These are phyloP conservation scores for Plecotus auritus DNA, from an alignment of 2,113 vertebrate genomes.

Conservation along the genomic window DNA sequence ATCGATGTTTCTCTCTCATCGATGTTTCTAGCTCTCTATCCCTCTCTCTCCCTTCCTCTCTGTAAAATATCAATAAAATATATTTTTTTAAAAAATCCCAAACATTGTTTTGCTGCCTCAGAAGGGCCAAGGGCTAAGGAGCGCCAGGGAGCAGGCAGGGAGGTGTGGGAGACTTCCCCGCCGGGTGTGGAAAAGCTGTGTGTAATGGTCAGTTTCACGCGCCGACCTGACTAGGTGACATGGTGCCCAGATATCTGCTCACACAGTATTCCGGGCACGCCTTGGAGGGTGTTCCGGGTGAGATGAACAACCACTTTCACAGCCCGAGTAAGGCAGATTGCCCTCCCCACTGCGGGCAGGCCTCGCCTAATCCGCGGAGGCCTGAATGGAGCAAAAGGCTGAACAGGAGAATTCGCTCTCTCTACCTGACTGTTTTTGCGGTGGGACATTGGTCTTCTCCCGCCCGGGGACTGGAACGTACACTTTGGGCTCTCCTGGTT, in stretches of 20 bases:
- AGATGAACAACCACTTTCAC: neutral
- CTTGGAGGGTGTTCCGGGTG: neutral
- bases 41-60: no score
- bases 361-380: neutral
- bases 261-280: no score
- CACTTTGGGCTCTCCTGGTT: neutral
- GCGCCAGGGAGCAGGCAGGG: no score
- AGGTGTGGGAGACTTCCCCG: neutral
- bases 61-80: no score
- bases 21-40: no score
- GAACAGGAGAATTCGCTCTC: neutral
- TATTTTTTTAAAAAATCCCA: no score
- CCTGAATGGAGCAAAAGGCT: neutral
- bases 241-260: neutral
- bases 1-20: no score
- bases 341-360: neutral
- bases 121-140: neutral
- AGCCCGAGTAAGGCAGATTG: neutral
- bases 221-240: neutral
- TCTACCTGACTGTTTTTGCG: neutral
- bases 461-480: neutral
- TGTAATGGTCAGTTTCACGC: fast-evolving
- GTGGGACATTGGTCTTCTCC: neutral
- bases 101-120: fast-evolving
- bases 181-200: neutral